Percentiles rank a stretch among this genome's conserved stretches.
phyloP scores from a whole-genome alignment of 2,113 vertebrate genomes.

The Pseudolaguvia tuberculata region DNA sequence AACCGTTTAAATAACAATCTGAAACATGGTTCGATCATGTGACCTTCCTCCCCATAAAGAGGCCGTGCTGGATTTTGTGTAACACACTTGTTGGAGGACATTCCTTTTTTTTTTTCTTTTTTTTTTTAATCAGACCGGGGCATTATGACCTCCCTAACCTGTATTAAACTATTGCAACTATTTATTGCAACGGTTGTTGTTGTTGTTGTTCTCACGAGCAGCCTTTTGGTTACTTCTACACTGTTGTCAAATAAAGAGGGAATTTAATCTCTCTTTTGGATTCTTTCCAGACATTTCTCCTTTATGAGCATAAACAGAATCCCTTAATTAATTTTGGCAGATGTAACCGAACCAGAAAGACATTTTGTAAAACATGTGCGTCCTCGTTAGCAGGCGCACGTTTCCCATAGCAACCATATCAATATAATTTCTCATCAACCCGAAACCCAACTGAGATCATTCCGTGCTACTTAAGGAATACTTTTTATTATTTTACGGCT shows the following conservation, averaged over 20 bases:
- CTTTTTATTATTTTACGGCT: neutral
- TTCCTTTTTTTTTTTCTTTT: neutral
- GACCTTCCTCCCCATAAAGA: slow-evolving; percentile 39
- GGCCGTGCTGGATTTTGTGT: slow-evolving; percentile 58
- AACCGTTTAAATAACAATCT: slow-evolving; percentile 68
- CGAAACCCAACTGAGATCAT: neutral
- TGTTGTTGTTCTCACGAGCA: no score
- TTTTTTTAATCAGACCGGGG: slow-evolving; percentile 20
- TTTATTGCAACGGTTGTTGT: neutral
- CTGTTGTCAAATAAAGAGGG: neutral
- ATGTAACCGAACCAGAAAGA: neutral
- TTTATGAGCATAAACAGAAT: slow-evolving; percentile 5
- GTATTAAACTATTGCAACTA: neutral
- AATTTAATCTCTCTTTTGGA: slow-evolving; percentile 1
- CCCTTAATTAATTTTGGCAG: slow-evolving; percentile 18
- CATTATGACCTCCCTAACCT: slow-evolving; percentile 3
- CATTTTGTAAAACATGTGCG: neutral
- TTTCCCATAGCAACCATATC: neutral
- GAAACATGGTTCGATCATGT: slow-evolving; percentile 68
- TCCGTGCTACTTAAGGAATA: neutral
- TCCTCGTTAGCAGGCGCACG: slow-evolving; percentile 5
- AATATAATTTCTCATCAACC: neutral
- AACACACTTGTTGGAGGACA: slow-evolving; percentile 33
- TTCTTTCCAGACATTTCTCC: neutral
- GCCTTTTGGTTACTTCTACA: neutral